Evolutionary conservation across 2,113 vertebrate species (phyloP).

Genomic region (Istiophorus platypterus): DNA sequence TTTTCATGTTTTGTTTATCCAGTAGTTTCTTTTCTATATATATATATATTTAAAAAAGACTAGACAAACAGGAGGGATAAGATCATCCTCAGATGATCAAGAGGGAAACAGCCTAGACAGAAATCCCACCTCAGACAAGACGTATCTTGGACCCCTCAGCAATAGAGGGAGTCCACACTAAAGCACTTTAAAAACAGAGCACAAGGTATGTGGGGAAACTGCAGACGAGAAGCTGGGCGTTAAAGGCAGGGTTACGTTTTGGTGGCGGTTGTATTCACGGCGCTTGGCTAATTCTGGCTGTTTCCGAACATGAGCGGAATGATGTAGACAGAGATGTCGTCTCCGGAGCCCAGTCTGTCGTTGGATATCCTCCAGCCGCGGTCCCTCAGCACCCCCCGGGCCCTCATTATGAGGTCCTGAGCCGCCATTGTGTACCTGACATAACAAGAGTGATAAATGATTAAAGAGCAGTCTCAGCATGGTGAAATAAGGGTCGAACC

Average conservation of each 20-base stretch:
- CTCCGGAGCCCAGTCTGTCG: conserved; percentile 94
- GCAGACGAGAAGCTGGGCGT: not conserved
- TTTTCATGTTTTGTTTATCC: conserved; percentile 3
- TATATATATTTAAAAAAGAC: not conserved
- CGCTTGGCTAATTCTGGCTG: conserved; percentile 82
- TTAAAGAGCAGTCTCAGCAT: not conserved
- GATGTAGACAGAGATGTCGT: conserved; percentile 98
- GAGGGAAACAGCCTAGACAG: not conserved
- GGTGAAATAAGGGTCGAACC: not conserved
- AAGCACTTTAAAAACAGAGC: conserved; percentile 56
- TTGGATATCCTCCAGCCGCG: conserved; percentile 96
- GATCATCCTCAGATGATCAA: conserved; percentile 22
- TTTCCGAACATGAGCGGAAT: conserved; percentile 94
- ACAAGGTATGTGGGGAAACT: conserved; percentile 10
- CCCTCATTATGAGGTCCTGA: conserved; percentile 96
- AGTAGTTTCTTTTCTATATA: conserved; percentile 16
- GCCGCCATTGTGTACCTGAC: conserved; percentile 96
- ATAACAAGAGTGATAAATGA: conserved; percentile 1
- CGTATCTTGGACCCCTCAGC: conserved; percentile 15
- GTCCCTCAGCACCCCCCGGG: conserved; percentile 94
- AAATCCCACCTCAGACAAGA: conserved; percentile 23
- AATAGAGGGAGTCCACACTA: conserved; percentile 34
- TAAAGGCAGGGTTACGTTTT: conserved; percentile 24
- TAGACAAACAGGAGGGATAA: not conserved
- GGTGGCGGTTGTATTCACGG: not conserved